A percentile compares a stretch with the other conserved stretches of the same genome.
Evolutionary conservation across 2,797 vertebrate species (phyloP).

Genomic region (Tokudaia tokunoshimensis): DNA sequence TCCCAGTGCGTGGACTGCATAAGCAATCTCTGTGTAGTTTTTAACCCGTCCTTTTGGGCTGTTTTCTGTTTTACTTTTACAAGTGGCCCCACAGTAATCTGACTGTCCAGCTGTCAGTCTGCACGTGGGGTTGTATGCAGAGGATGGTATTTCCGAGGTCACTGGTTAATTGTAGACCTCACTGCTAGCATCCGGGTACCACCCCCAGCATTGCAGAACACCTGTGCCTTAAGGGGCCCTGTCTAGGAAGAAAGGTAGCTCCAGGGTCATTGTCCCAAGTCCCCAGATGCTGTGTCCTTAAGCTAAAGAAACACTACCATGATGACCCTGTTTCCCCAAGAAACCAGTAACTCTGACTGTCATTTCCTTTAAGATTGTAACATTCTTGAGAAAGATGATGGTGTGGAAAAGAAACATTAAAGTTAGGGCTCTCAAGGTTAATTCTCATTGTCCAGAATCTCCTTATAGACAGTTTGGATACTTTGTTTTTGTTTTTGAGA

Average conservation of each 20-base stretch:
- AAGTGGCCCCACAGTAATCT: background rate
- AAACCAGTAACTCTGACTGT: background rate
- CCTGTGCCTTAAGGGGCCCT: background rate
- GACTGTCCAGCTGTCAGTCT: background rate
- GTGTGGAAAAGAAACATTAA: background rate
- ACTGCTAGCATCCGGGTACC: background rate
- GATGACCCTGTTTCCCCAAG: background rate
- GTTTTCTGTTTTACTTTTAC: conserved; percentile 33
- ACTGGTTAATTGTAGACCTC: background rate
- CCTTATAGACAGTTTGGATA: background rate
- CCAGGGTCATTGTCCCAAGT: background rate
- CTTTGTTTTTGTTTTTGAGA: background rate
- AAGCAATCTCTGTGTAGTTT: background rate
- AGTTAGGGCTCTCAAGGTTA: background rate
- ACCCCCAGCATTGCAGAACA: background rate
- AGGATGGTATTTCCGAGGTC: background rate
- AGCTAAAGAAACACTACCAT: background rate
- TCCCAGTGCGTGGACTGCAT: background rate
- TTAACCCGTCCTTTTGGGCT: background rate
- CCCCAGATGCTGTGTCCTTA: background rate
- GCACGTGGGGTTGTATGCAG: background rate
- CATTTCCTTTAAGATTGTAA: conserved; percentile 15
- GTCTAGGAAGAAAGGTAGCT: conserved; percentile 3
- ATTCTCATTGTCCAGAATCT: background rate
- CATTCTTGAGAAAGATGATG: conserved; percentile 36